These are phyloP conservation scores for Drosophila malerkotliana DNA, from an alignment of 1,140 invertebrate genomes.

Conservation along the genomic window DNA sequence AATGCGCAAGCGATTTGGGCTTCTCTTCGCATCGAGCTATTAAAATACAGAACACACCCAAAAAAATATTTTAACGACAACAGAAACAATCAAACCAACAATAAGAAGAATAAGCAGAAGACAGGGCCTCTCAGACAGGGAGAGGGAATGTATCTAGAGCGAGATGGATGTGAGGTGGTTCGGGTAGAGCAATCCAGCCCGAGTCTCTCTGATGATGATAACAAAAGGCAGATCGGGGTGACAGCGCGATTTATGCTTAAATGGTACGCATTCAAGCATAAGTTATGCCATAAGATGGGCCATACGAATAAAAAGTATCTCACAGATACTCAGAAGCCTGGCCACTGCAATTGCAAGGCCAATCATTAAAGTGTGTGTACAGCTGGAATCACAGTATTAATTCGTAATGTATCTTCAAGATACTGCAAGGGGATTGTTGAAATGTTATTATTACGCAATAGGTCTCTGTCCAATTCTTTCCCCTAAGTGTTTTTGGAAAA, in stretches of 20 bases:
- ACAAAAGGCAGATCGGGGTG: conserved; percentile 70
- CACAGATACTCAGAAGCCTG: conserved; percentile 33
- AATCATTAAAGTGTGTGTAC: conserved; percentile 19
- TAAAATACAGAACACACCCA: conserved; percentile 82
- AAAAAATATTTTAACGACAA: conserved; percentile 78
- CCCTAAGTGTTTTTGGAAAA: too few relatives aligned
- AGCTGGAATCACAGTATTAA: conserved; percentile 7
- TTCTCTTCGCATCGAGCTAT: conserved; percentile 58
- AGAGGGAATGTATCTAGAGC: neutral
- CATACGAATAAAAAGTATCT: conserved; percentile 43
- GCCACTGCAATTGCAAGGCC: conserved; percentile 20
- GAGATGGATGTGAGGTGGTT: neutral
- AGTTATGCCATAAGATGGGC: conserved; percentile 54
- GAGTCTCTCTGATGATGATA: conserved; percentile 44
- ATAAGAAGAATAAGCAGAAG: conserved; percentile 11
- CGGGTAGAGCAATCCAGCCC: neutral
- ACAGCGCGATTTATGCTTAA: conserved; percentile 77
- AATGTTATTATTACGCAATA: neutral
- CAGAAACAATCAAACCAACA: conserved; percentile 47
- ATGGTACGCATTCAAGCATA: conserved; percentile 80
- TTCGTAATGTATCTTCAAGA: neutral
- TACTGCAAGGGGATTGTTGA: neutral
- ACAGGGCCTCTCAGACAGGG: neutral
- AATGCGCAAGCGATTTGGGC: conserved; percentile 65
- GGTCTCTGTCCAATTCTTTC: neutral